Base-by-base conservation (phyloP, 2,113 vertebrate species). In the Alethe castanea region DNA sequence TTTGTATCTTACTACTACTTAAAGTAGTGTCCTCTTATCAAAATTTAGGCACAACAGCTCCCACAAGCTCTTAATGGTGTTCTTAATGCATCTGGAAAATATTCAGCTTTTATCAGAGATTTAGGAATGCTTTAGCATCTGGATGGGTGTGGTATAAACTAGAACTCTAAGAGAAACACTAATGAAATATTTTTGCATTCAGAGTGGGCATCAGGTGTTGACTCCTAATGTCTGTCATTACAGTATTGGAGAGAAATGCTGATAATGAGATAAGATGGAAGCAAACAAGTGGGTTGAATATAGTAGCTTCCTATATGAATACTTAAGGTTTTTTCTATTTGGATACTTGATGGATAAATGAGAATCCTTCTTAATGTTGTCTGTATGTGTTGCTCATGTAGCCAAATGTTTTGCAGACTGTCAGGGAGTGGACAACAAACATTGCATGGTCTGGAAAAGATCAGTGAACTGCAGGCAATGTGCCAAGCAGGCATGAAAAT, bases 281-380 rank as follows among this genome's bases (percentile, higher is more conserved):
- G 29, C 9, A 67, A 69, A 26, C 5, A 50, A 44, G 13, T 44
- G 19, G 4, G 4, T 50, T 84, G 38, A 62, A 35, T 35, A 31
- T 8, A 67, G 53, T 0, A 3, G 17, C 19, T 60, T 89, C 23
- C 11, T 82, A 5, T 45, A n/a, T 0, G 1, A 9, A 59, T 62
- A 50, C 23, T 22, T 47, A 50, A 54, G 15, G 5, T 4, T 40
- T 61, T 18, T 48, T n/a, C 6, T 11, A 9, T 31, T 19, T 28
- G 19, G 17, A 28, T 71, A 36, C 6, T 33, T 29, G 7, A 11
- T 60, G 15, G 38, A 65, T 57, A 61, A 80, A 36, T n/a, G 29
- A 77, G 10, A 61, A 48, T 45, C 16, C 9, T 22, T 60, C 48
- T 61, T 53, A 73, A 33, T 0, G 1, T 18, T 66, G 12, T 28